Evolutionary conservation across 2,888 invertebrate species (phyloP), one percentile per base, ranked within the genome.

Genomic region (Oscheius sp.): DNA sequence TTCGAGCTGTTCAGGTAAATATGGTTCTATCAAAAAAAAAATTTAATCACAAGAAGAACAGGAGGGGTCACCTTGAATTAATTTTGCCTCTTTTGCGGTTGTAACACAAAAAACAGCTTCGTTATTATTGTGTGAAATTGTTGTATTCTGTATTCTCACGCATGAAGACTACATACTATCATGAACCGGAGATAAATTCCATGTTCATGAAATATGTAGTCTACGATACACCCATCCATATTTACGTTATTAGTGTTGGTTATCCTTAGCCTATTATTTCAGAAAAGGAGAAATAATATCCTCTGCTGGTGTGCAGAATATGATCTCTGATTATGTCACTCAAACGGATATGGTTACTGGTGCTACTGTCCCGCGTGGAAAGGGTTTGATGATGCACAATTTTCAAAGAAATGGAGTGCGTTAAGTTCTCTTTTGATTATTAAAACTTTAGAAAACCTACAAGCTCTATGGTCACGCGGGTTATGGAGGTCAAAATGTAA

Each of bases 401-500:
- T 57, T 57, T 26, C 14, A 38, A 36, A 17, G 57, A 20, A 5
- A 33, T 12, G 33, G 24, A 22, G 54, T 54, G 32, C 2, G 54
- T 32, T 30, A 5, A 6, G 4, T 30, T 30, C 12, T 20, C 12
- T 1, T 33, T 32, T 17, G 33, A 41, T n/a, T 2, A 57, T 2
- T 20, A 36, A 8, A 20, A 2, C 69, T 72, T 14, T 63, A 71
- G 71, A 62, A 57, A 26, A 45, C 22, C 5, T 61, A 68, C 6
- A 65, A 68, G 9, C 66, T 81, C 5, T 70, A 83, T 67, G 88
- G 88, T 3, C 86, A 87, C 72, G 82, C 87, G 17, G 88, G 88
- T 0, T 86, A 86, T 68, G 88, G 88, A 2, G 88, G 88, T 0
- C 88, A 88, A 75, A 86, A 86, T 73, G 85, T 82, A 2, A 82